Evolutionary conservation across 2,113 vertebrate species (phyloP).

Genomic region (Accipiter virgatus): DNA sequence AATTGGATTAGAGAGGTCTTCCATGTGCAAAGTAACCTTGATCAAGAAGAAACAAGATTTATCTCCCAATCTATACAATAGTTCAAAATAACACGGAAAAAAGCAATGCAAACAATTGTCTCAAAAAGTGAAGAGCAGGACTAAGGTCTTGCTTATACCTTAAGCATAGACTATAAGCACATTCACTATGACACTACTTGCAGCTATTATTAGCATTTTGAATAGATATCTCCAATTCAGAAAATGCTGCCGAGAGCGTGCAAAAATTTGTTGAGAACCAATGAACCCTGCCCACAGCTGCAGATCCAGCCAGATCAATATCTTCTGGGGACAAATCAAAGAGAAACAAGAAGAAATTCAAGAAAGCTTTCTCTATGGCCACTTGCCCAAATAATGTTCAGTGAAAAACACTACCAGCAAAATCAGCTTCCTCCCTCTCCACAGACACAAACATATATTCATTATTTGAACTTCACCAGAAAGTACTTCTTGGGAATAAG

Average conservation of each 20-base stretch:
- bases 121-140: background rate
- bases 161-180: background rate
- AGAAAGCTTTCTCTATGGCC: background rate
- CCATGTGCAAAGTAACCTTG: background rate
- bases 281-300: background rate
- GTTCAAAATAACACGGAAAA: background rate
- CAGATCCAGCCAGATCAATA: background rate
- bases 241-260: background rate
- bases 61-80: background rate
- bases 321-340: background rate
- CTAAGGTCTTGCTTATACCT: background rate
- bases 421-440: background rate
- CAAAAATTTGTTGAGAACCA: background rate
- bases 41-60: background rate
- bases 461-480: background rate
- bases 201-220: background rate
- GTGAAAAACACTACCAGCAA: background rate
- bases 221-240: background rate
- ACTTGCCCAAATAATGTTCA: background rate
- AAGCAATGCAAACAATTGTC: background rate
- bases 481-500: background rate
- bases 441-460: background rate
- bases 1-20: background rate
- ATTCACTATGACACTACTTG: background rate
- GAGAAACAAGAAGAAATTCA: background rate